Percentiles rank a stretch among this genome's conserved stretches.
These are phyloP conservation scores for Mimumesa dahlbomi DNA, from an alignment of 2,888 invertebrate species.

Conservation along the genomic window DNA sequence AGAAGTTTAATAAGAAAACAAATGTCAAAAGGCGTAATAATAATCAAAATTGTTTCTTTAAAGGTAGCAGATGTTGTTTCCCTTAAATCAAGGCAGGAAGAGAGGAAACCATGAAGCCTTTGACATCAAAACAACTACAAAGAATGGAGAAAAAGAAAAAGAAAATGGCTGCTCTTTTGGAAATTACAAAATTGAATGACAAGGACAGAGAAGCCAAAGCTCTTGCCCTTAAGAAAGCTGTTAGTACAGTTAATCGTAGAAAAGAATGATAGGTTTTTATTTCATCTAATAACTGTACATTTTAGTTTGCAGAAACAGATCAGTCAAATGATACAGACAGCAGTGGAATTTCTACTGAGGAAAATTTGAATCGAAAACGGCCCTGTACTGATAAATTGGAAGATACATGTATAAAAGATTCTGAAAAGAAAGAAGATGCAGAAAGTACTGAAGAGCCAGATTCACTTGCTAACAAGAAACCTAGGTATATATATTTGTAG, in stretches of 20 bases:
- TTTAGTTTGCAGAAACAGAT: slow-evolving; percentile 21
- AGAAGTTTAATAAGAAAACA: too few relatives aligned
- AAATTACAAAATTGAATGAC: slow-evolving; percentile 84
- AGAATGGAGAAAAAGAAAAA: slow-evolving; percentile 84
- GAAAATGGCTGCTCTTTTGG: slow-evolving; percentile 84
- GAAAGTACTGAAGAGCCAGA: slow-evolving; percentile 46
- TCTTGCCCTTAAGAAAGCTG: slow-evolving; percentile 53
- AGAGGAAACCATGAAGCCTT: slow-evolving; percentile 76
- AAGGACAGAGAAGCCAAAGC: slow-evolving; percentile 81
- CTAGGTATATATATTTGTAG: slow-evolving; percentile 60
- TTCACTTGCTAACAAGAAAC: slow-evolving; percentile 69
- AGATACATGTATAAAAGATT: slow-evolving; percentile 15
- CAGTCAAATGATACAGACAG: slow-evolving; percentile 13
- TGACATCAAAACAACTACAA: slow-evolving; percentile 81
- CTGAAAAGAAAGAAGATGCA: slow-evolving; percentile 13
- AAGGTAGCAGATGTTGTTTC: slow-evolving; percentile 24
- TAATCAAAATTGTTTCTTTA: neutral
- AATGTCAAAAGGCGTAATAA: too few relatives aligned
- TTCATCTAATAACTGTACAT: neutral
- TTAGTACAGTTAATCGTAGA: slow-evolving; percentile 32
- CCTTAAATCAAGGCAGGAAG: slow-evolving; percentile 9
- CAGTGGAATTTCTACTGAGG: slow-evolving; percentile 29
- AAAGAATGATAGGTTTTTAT: neutral
- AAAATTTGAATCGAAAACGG: slow-evolving; percentile 67
- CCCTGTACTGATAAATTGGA: slow-evolving; percentile 37